Evolutionary conservation across 2,797 vertebrate species (phyloP).

Genomic region (Etheostoma nigrum): DNA sequence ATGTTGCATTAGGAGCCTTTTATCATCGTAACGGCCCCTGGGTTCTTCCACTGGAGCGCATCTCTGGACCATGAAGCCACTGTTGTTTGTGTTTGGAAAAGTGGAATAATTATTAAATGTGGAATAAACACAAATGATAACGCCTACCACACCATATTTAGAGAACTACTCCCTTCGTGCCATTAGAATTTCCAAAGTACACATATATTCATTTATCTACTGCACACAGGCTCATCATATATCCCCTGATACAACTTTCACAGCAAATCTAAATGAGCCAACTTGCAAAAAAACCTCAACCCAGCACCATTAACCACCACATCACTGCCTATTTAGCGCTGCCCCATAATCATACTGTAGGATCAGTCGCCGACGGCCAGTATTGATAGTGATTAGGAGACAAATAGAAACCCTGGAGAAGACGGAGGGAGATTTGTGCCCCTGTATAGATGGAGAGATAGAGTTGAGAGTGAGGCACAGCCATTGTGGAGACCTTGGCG

Average conservation of each 20-base stretch:
- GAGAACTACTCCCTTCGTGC: neutral
- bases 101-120: conserved; percentile 17
- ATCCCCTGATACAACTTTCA: neutral
- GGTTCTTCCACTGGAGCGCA: conserved; percentile 9
- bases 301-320: conserved; percentile 29
- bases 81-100: conserved; percentile 18
- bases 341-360: conserved; percentile 31
- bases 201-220: neutral
- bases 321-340: conserved; percentile 22
- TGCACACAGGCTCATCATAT: neutral
- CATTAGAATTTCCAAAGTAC: neutral
- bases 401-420: neutral
- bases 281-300: conserved; percentile 1
- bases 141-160: neutral
- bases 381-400: conserved; percentile 37
- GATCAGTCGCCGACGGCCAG: conserved; percentile 16
- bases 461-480: neutral
- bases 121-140: neutral
- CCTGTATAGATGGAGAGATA: neutral
- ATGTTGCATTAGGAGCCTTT: conserved; percentile 3
- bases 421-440: neutral
- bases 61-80: conserved; percentile 2
- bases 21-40: conserved; percentile 28
- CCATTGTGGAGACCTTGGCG: conserved; percentile 30
- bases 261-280: conserved; percentile 3